Evolutionary conservation across 2,113 vertebrate species (phyloP).

Genomic region (Poeciliopsis occidentalis): DNA sequence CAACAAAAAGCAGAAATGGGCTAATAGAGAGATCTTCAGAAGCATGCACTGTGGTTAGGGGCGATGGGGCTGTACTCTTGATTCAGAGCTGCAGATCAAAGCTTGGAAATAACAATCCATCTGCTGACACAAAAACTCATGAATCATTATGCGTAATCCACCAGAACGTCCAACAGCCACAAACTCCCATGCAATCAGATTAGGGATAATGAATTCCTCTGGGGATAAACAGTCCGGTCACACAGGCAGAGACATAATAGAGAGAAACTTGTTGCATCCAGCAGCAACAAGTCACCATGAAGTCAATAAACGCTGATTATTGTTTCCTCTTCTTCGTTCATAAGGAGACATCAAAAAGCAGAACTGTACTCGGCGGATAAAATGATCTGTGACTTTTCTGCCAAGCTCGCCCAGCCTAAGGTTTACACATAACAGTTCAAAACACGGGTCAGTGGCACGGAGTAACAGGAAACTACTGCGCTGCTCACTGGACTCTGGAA

Average conservation of each 20-base stretch:
- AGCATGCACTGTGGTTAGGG: not conserved
- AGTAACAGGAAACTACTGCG: not conserved
- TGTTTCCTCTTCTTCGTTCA: not conserved
- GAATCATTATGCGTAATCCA: not conserved
- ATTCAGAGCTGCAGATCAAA: not conserved
- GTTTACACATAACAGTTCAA: not conserved
- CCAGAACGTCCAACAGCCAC: not conserved
- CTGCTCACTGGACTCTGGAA: not conserved
- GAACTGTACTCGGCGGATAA: not conserved
- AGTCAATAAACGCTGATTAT: not conserved
- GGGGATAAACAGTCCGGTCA: conserved; percentile 47
- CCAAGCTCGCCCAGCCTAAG: not conserved
- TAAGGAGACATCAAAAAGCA: conserved; percentile 9
- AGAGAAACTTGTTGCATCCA: not conserved
- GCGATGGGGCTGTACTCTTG: not conserved
- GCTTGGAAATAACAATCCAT: not conserved
- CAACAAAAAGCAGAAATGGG: conserved; percentile 8
- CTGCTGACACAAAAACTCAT: not conserved
- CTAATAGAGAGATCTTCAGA: not conserved
- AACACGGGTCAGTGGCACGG: conserved; percentile 1
- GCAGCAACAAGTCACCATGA: not conserved
- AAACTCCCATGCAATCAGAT: conserved; percentile 4
- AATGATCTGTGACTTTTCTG: not conserved
- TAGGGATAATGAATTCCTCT: conserved; percentile 19
- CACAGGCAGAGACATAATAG: not conserved